Evolutionary conservation across 1,140 invertebrate species (phyloP).

Genomic region (Aphelenchoides fujianensis): DNA sequence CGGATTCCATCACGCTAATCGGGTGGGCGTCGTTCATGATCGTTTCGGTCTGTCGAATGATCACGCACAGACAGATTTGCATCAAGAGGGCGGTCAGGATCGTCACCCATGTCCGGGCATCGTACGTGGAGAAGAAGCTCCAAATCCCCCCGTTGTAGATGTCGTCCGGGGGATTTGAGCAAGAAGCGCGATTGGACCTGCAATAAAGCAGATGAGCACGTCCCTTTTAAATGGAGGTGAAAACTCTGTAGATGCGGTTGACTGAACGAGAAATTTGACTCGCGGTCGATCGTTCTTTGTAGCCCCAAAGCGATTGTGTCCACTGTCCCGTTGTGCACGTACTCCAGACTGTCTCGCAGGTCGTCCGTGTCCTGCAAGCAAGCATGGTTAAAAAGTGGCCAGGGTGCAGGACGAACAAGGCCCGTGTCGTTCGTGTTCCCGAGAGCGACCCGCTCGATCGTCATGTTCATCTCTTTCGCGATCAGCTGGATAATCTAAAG

Average conservation of each 20-base stretch:
- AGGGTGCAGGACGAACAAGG: too few species aligned
- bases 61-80: slow-evolving; percentile 17
- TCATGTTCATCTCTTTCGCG: background rate
- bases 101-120: background rate
- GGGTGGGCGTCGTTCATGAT: background rate
- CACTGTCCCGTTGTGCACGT: background rate
- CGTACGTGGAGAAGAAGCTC: slow-evolving; percentile 9
- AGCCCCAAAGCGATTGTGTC: slow-evolving; percentile 10
- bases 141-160: slow-evolving; percentile 7
- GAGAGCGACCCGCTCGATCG: background rate
- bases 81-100: slow-evolving; percentile 8
- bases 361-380: background rate
- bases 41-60: slow-evolving; percentile 14
- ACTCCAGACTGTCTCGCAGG: background rate
- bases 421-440: background rate
- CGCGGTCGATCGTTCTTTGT: background rate
- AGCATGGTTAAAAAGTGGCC: too few species aligned
- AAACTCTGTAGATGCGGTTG: too few species aligned
- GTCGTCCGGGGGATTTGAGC: too few species aligned
- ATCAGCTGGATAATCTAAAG: slow-evolving; percentile 12
- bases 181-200: background rate
- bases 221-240: too few species aligned
- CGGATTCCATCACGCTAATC: slow-evolving; percentile 5
- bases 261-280: slow-evolving; percentile 2
- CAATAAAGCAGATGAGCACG: too few species aligned